Percentiles rank a stretch among this genome's conserved stretches.
Evolutionary conservation across 2,888 invertebrate species (phyloP).

Genomic region (Agrilus mali): DNA sequence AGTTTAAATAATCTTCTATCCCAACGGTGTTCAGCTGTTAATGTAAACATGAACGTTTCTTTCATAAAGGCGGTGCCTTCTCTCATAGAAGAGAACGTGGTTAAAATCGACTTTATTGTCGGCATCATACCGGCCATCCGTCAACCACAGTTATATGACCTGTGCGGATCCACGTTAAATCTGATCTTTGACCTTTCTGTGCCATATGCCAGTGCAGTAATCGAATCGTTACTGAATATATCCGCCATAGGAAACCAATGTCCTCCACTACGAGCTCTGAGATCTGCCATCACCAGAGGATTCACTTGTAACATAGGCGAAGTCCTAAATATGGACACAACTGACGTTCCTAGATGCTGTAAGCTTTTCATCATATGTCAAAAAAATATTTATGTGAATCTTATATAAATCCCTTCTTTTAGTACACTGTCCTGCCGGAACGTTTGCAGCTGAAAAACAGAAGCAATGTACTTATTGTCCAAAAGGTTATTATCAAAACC

Average conservation of each 20-base stretch:
- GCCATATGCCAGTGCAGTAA: conserved; percentile 80
- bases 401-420: conserved; percentile 21
- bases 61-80: conserved; percentile 73
- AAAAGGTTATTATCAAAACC: conserved; percentile 86
- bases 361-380: conserved; percentile 33
- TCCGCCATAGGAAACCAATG: conserved; percentile 86
- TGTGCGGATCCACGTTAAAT: conserved; percentile 87
- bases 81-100: conserved; percentile 73
- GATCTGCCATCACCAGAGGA: conserved; percentile 73
- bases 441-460: conserved; percentile 82
- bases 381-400: background rate
- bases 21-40: conserved; percentile 86
- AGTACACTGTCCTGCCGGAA: conserved; percentile 96
- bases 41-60: conserved; percentile 88
- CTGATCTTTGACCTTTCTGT: conserved; percentile 90
- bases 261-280: conserved; percentile 77
- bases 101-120: conserved; percentile 80
- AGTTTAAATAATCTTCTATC: conserved; percentile 72
- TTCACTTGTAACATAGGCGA: conserved; percentile 91
- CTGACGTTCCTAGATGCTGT: conserved; percentile 85
- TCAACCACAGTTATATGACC: conserved; percentile 85
- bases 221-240: conserved; percentile 79
- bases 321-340: conserved; percentile 86
- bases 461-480: conserved; percentile 85
- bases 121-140: conserved; percentile 78